phyloP scores from a whole-genome alignment of 2,797 vertebrate genomes.

The Xenentodon cancila region DNA sequence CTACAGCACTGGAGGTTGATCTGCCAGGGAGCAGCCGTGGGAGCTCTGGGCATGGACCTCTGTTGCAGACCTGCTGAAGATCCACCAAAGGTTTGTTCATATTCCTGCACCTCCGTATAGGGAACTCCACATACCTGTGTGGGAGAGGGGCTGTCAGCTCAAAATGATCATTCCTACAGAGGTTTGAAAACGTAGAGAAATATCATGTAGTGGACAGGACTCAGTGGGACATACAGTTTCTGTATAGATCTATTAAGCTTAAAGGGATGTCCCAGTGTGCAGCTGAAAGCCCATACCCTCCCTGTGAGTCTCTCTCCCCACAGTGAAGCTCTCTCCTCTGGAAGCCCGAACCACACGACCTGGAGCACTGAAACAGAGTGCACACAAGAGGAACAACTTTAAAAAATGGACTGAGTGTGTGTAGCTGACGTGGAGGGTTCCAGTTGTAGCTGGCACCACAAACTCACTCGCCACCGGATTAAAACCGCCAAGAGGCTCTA shows the following conservation, averaged over 20 bases:
- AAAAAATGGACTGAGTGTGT: constrained; percentile 36
- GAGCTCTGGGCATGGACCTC: constrained; percentile 77
- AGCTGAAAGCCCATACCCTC: constrained; percentile 74
- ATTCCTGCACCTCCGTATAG: constrained; percentile 89
- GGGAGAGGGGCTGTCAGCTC: constrained; percentile 3
- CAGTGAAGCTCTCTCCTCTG: constrained; percentile 90
- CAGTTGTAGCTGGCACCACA: constrained; percentile 18
- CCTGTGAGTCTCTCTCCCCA: constrained; percentile 85
- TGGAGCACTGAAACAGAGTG: constrained; percentile 83
- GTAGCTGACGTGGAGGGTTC: constrained; percentile 14
- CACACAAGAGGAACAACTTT: constrained; percentile 26
- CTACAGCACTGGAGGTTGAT: constrained; percentile 51
- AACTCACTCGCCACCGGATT: constrained; percentile 17
- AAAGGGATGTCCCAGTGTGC: constrained; percentile 22
- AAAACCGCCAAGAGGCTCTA: constrained; percentile 10
- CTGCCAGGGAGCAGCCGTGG: constrained; percentile 56
- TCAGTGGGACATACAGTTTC: constrained; percentile 26
- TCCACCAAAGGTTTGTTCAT: constrained; percentile 83
- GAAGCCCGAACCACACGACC: constrained; percentile 87
- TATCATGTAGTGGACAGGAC: constrained; percentile 11
- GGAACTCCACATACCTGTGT: constrained; percentile 83
- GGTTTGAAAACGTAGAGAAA: constrained; percentile 18
- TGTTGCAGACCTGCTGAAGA: constrained; percentile 89
- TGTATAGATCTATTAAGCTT: constrained; percentile 20
- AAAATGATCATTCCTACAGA: constrained; percentile 10